Conservation (phyloP, 2,888 invertebrate genomes). For the Pyralis farinalis region DNA sequence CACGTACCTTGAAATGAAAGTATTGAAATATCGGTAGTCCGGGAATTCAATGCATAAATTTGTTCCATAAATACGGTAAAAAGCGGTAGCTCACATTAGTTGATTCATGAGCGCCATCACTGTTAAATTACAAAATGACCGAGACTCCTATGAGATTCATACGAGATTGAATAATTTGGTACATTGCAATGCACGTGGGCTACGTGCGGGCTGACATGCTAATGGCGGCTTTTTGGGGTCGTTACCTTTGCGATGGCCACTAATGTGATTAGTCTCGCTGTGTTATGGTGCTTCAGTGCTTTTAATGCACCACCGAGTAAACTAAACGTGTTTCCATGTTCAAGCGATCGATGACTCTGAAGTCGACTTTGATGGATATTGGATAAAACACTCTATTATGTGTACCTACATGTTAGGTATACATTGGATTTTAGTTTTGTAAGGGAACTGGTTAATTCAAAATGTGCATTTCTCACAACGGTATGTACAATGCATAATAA, state of each 20-base stretch:
- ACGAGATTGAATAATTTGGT: slow-evolving; percentile 38
- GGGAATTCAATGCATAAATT: too few species aligned
- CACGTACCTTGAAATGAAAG: too few species aligned
- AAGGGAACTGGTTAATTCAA: too few species aligned
- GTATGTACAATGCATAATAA: too few species aligned
- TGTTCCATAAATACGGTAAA: too few species aligned
- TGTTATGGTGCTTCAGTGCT: slow-evolving; percentile 53
- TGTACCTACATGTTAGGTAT: too few species aligned
- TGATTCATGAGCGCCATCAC: too few species aligned
- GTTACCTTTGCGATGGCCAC: slow-evolving; percentile 55
- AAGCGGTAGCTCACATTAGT: too few species aligned
- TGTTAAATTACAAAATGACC: slow-evolving; percentile 11
- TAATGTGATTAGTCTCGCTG: slow-evolving; percentile 69
- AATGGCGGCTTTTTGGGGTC: slow-evolving; percentile 55
- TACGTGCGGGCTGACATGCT: slow-evolving; percentile 39
- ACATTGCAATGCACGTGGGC: slow-evolving; percentile 23
- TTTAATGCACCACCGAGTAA: slow-evolving; percentile 43
- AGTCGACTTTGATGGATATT: neutral
- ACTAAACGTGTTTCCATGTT: slow-evolving; percentile 42
- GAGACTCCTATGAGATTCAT: slow-evolving; percentile 31
- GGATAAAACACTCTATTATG: too few species aligned
- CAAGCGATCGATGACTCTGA: slow-evolving; percentile 32
- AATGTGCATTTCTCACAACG: too few species aligned
- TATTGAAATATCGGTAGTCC: too few species aligned
- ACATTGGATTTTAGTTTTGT: too few species aligned